Evolutionary conservation across 2,113 vertebrate species (phyloP).

Genomic region (Thamnaconus septentrionalis): DNA sequence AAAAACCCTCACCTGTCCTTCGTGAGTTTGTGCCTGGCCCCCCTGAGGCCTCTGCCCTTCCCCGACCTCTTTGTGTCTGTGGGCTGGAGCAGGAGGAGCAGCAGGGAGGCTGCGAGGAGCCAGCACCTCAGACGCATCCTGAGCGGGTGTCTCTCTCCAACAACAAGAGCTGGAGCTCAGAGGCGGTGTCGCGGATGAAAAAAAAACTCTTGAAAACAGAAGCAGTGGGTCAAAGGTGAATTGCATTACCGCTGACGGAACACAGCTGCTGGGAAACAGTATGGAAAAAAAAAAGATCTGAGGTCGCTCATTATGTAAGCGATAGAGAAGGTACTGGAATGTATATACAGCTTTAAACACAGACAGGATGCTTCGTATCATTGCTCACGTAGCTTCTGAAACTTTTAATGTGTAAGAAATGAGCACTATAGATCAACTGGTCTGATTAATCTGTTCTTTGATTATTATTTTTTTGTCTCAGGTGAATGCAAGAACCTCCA

Average conservation of each 20-base stretch:
- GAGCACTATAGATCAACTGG: neutral
- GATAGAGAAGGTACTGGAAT: conserved; percentile 9
- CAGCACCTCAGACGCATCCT: conserved; percentile 59
- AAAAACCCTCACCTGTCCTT: conserved; percentile 46
- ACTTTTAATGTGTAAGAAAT: neutral
- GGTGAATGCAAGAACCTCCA: conserved; percentile 80
- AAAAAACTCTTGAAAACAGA: conserved; percentile 24
- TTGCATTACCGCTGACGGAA: conserved; percentile 31
- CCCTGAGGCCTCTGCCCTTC: conserved; percentile 60
- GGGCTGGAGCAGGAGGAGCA: conserved; percentile 79
- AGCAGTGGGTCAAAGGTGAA: conserved; percentile 30
- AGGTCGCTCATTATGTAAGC: conserved; percentile 27
- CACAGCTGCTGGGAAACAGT: conserved; percentile 31
- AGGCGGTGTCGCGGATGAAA: conserved; percentile 12
- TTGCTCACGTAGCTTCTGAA: neutral
- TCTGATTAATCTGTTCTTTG: neutral
- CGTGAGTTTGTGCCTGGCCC: conserved; percentile 43
- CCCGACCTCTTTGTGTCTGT: conserved; percentile 71
- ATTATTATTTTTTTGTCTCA: conserved; percentile 22
- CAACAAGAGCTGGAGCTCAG: conserved; percentile 30
- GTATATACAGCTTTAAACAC: conserved; percentile 9
- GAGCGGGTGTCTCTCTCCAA: conserved; percentile 21
- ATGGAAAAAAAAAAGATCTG: neutral
- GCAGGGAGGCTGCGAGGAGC: conserved; percentile 70
- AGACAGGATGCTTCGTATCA: neutral